Percentiles rank a stretch among this genome's conserved stretches.
Conservation (phyloP, 2,797 vertebrate species). For the Acrocephalus scirpaceus region DNA sequence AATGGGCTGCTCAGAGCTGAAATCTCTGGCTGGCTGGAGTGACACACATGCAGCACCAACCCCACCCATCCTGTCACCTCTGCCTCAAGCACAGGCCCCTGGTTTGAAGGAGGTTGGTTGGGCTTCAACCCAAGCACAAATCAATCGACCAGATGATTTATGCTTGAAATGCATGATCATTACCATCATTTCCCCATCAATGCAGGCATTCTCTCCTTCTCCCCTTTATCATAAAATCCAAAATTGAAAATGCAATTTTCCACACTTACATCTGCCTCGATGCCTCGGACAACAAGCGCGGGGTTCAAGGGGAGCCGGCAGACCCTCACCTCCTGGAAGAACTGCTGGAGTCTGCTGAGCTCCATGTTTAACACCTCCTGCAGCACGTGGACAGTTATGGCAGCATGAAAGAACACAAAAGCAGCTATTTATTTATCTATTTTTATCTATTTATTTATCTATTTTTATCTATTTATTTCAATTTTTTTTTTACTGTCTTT, state of each 20-base stretch:
- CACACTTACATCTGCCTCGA: constrained; percentile 60
- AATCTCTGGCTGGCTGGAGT: neutral
- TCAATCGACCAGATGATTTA: neutral
- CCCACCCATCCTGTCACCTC: neutral
- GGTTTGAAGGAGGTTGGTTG: neutral
- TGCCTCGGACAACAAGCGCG: constrained; percentile 45
- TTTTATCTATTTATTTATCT: too few species aligned
- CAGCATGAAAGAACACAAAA: neutral
- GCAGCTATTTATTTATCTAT: neutral
- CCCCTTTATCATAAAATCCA: neutral
- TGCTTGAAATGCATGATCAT: neutral
- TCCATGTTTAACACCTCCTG: constrained; percentile 73
- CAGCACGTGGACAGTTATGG: neutral
- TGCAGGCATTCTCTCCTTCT: neutral
- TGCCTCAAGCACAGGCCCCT: neutral
- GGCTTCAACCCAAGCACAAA: neutral
- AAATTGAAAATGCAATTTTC: neutral
- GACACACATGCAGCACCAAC: rapidly evolving
- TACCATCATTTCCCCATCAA: neutral
- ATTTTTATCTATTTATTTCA: neutral
- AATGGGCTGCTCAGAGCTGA: neutral
- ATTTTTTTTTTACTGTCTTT: neutral
- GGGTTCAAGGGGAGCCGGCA: constrained; percentile 75
- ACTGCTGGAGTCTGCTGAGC: constrained; percentile 60
- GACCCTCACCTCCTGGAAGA: constrained; percentile 64